phyloP scores from a whole-genome alignment of 2,888 invertebrate genomes.

The Halocaridina rubra region DNA sequence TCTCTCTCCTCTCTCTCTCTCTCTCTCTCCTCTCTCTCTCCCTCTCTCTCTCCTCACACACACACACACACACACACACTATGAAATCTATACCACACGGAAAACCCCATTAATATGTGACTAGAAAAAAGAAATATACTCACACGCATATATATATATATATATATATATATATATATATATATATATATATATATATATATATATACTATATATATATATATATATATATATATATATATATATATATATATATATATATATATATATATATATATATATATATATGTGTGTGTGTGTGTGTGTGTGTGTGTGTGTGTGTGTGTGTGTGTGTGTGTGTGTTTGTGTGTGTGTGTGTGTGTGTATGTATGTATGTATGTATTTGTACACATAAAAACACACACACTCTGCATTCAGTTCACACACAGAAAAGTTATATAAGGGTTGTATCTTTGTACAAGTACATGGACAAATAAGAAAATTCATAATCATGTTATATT shows the following conservation, averaged over 20 bases:
- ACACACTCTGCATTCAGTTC: not conserved
- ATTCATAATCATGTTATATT: too few species aligned
- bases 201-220: not conserved
- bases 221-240: constrained; percentile 17
- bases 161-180: not conserved
- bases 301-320: not conserved
- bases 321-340: not conserved
- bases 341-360: not conserved
- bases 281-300: not conserved
- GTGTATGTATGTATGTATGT: not conserved
- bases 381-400: not conserved
- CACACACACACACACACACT: constrained; percentile 18
- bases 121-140: too few species aligned
- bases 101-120: too few species aligned
- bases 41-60: too few species aligned
- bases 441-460: too few species aligned
- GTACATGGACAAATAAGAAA: too few species aligned
- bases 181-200: not conserved
- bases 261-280: constrained; percentile 4
- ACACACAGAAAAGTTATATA: too few species aligned
- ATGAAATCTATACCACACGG: too few species aligned
- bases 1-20: not conserved
- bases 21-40: not conserved
- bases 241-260: constrained; percentile 10
- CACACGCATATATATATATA: not conserved